phyloP scores from a whole-genome alignment of 2,113 vertebrate species.

The Sialia sialis region DNA sequence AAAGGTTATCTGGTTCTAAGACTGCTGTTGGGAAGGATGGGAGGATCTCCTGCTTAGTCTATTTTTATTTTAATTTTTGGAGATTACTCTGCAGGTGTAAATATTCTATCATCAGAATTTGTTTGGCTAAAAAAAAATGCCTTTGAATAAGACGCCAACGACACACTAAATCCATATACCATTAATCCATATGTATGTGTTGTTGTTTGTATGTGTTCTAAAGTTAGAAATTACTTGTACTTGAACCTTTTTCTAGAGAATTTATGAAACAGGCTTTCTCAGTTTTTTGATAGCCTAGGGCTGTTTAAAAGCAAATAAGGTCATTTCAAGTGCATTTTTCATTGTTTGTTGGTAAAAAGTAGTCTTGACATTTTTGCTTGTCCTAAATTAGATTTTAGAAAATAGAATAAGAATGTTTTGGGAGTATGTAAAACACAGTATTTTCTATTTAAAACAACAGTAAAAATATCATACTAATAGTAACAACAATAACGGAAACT shows the following conservation, averaged over 20 bases:
- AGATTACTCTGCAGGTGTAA: background rate
- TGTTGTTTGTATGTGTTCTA: background rate
- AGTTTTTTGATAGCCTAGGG: background rate
- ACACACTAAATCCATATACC: background rate
- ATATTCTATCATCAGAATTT: background rate
- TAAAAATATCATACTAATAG: background rate
- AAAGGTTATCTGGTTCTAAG: background rate
- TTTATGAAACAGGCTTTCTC: background rate
- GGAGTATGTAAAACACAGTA: background rate
- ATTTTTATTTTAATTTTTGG: background rate
- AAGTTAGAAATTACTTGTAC: background rate
- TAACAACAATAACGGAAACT: background rate
- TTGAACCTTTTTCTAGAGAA: background rate
- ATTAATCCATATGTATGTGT: background rate
- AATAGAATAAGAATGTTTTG: background rate
- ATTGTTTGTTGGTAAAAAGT: background rate
- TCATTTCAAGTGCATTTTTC: background rate
- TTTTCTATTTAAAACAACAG: background rate
- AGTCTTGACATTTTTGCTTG: background rate
- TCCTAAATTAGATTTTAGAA: background rate
- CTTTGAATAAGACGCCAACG: background rate
- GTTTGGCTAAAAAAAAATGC: background rate
- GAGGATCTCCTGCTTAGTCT: background rate
- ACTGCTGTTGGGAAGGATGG: background rate
- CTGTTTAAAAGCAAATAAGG: background rate